phyloP scores from a whole-genome alignment of 2,113 vertebrate genomes.

The Oreocharis arfaki region DNA sequence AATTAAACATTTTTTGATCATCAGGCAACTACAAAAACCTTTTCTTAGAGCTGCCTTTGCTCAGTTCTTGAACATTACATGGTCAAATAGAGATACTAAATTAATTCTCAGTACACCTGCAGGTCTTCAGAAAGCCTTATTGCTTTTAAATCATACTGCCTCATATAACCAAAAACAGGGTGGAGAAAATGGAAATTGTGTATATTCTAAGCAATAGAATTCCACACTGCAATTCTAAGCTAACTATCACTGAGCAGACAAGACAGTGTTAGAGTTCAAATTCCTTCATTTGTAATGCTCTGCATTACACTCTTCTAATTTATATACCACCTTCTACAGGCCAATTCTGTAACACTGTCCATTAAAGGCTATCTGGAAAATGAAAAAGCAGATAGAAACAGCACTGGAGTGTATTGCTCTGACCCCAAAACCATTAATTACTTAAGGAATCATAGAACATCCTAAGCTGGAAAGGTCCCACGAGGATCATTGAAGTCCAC shows the following conservation, averaged over 20 bases:
- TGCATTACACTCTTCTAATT: background rate
- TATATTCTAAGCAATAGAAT: background rate
- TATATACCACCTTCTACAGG: background rate
- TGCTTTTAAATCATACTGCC: background rate
- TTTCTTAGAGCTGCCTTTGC: background rate
- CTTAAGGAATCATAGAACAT: background rate
- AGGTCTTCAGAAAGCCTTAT: background rate
- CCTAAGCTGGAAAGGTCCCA: background rate
- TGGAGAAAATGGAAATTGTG: background rate
- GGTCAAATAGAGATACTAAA: background rate
- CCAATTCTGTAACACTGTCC: background rate
- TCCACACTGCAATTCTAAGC: background rate
- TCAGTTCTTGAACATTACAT: background rate
- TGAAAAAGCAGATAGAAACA: background rate
- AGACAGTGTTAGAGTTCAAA: background rate
- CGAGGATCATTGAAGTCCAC: background rate
- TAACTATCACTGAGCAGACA: background rate
- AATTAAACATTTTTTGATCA: background rate
- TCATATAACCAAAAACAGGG: background rate
- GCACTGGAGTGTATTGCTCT: background rate
- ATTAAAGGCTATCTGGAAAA: conserved; percentile 22
- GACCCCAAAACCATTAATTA: background rate
- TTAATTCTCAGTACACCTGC: background rate
- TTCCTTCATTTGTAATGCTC: background rate
- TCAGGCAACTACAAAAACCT: background rate